Conservation (phyloP, 2,888 invertebrate genomes). For the Cataglyphis livida region DNA sequence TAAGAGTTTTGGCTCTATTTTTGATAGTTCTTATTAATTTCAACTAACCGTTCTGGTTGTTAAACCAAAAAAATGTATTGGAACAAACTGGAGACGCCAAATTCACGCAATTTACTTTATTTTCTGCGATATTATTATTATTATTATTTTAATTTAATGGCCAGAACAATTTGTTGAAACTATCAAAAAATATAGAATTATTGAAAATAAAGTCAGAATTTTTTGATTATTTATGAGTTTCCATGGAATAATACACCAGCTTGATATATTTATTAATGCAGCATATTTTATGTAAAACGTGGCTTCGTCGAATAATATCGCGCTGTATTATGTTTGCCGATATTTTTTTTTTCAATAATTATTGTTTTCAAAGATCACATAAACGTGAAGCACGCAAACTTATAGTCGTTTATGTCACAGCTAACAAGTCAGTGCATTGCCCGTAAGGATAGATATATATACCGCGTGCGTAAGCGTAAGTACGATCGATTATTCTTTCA, state of each 20-base stretch:
- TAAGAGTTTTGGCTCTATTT: not conserved
- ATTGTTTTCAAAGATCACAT: conserved; percentile 7
- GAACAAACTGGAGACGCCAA: not conserved
- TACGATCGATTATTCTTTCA: conserved; percentile 80
- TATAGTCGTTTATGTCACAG: conserved; percentile 18
- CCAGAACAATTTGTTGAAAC: not conserved
- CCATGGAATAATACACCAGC: not conserved
- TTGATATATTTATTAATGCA: conserved; percentile 1
- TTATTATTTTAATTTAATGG: not conserved
- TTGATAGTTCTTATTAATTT: not conserved
- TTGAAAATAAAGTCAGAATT: no score
- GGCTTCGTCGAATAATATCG: not conserved
- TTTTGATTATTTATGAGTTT: not conserved
- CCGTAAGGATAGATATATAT: conserved; percentile 49
- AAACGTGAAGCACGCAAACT: not conserved
- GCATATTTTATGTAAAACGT: conserved; percentile 30
- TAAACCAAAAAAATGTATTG: not conserved
- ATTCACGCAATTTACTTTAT: not conserved
- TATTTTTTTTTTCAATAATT: conserved; percentile 2
- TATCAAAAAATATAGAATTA: not conserved
- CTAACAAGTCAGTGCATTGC: conserved; percentile 56
- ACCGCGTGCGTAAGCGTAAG: conserved; percentile 68
- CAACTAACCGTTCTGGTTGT: not conserved
- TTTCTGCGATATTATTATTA: not conserved
- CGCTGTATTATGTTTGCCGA: not conserved